A percentile compares a stretch with the other conserved stretches of the same genome.
Conservation (phyloP, 2,888 invertebrate genomes). For the Cordilura impudica region DNA sequence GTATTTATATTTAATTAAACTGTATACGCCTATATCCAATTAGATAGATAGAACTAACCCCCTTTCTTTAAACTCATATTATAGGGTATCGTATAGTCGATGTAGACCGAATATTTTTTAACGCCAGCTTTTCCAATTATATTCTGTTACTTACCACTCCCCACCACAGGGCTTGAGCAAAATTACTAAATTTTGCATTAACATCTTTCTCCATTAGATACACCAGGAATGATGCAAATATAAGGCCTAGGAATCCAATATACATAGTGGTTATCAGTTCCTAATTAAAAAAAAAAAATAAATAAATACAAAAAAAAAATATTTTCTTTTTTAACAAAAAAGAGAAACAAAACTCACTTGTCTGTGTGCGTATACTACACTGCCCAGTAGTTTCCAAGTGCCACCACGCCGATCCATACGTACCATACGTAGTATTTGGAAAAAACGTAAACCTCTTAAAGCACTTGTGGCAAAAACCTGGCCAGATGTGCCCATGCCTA, state of each 20-base stretch:
- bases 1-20: no score
- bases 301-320: no score
- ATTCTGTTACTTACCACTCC: conserved; percentile 89
- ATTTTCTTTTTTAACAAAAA: no score
- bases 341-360: no score
- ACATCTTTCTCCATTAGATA: conserved; percentile 95
- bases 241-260: conserved; percentile 95
- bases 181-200: conserved; percentile 91
- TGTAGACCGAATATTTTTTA: no score
- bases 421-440: conserved; percentile 97
- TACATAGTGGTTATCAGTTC: conserved; percentile 96
- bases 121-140: no score
- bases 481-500: conserved; percentile 92
- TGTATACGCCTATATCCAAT: no score
- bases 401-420: conserved; percentile 96
- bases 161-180: conserved; percentile 97
- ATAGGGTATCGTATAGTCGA: no score
- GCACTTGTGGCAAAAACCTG: conserved; percentile 96
- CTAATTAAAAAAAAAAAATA: conserved; percentile 79
- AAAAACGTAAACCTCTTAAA: conserved; percentile 93
- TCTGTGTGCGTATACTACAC: conserved; percentile 96
- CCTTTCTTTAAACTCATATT: no score
- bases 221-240: conserved; percentile 96
- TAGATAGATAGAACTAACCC: no score
- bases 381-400: conserved; percentile 96